Conservation (phyloP, 2,797 vertebrate species). For the Adrianichthys oophorus region DNA sequence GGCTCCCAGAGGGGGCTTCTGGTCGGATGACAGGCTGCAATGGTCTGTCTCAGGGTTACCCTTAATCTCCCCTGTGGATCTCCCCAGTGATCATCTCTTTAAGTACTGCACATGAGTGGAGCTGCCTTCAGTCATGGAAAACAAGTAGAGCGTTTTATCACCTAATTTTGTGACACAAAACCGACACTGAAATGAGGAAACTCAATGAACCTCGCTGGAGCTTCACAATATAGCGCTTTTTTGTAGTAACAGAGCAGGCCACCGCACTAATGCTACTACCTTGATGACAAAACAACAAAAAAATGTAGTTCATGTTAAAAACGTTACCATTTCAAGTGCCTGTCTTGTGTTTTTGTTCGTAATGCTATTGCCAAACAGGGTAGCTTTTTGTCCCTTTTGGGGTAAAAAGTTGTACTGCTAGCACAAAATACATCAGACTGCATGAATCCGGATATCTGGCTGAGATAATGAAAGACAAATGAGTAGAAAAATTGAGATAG, state of each 20-base stretch:
- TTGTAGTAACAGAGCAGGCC: conserved; percentile 7
- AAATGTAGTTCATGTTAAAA: no score
- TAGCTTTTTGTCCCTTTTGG: not conserved
- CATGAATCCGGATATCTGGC: conserved; percentile 1
- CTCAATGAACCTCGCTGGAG: not conserved
- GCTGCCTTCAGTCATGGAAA: conserved; percentile 22
- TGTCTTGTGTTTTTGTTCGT: no score
- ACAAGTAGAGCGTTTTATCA: conserved; percentile 38
- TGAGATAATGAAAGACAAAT: conserved; percentile 30
- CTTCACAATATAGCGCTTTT: not conserved
- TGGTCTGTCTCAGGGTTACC: conserved; percentile 15
- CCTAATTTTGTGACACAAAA: conserved; percentile 17
- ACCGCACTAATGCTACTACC: not conserved
- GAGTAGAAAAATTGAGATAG: conserved; percentile 35
- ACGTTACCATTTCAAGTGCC: no score
- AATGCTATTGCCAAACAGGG: no score
- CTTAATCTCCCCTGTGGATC: conserved; percentile 31
- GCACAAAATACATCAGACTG: conserved; percentile 11
- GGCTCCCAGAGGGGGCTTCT: conserved; percentile 31
- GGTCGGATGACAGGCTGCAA: conserved; percentile 37
- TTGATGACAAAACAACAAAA: no score
- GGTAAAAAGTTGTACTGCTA: conserved; percentile 3
- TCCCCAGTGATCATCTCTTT: conserved; percentile 21
- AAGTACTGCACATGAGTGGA: conserved; percentile 40
- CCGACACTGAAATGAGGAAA: conserved; percentile 26